These are phyloP conservation scores for Itoplectis maculator DNA, from an alignment of 2,888 invertebrate genomes.

Conservation along the genomic window DNA sequence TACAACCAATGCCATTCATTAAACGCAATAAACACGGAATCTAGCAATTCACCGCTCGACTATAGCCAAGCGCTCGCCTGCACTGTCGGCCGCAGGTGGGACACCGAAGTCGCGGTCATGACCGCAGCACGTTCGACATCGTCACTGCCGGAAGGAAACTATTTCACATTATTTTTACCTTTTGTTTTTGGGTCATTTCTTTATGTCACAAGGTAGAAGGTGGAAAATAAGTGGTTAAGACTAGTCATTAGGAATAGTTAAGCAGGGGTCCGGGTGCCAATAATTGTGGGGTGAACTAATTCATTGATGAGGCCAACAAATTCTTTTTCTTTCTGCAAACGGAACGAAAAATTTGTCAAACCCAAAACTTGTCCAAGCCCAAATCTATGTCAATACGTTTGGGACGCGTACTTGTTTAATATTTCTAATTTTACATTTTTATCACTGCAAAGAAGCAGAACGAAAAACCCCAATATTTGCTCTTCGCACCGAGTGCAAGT, in stretches of 20 bases:
- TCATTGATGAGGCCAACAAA: too few species aligned
- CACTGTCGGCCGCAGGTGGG: slow-evolving; percentile 39
- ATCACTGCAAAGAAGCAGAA: neutral
- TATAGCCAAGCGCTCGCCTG: slow-evolving; percentile 64
- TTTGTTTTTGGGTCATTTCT: neutral
- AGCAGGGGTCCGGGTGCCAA: too few species aligned
- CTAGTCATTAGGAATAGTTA: too few species aligned
- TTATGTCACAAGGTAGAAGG: too few species aligned
- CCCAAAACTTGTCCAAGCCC: neutral
- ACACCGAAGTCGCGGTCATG: slow-evolving; percentile 66
- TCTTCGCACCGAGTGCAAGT: neutral
- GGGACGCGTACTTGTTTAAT: neutral
- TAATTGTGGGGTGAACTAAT: too few species aligned
- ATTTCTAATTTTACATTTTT: neutral
- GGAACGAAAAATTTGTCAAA: neutral
- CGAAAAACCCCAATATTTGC: neutral
- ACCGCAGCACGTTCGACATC: slow-evolving; percentile 39
- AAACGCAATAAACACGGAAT: slow-evolving; percentile 81
- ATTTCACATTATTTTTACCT: neutral
- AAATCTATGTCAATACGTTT: neutral
- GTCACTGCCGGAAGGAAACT: neutral
- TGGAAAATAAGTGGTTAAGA: too few species aligned
- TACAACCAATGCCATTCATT: slow-evolving; percentile 78
- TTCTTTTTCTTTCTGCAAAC: too few species aligned
- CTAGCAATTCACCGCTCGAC: slow-evolving; percentile 76